Percentiles rank a stretch among this genome's conserved stretches.
phyloP scores from a whole-genome alignment of 1,140 invertebrate species.

The Brachionus manjavacas region DNA sequence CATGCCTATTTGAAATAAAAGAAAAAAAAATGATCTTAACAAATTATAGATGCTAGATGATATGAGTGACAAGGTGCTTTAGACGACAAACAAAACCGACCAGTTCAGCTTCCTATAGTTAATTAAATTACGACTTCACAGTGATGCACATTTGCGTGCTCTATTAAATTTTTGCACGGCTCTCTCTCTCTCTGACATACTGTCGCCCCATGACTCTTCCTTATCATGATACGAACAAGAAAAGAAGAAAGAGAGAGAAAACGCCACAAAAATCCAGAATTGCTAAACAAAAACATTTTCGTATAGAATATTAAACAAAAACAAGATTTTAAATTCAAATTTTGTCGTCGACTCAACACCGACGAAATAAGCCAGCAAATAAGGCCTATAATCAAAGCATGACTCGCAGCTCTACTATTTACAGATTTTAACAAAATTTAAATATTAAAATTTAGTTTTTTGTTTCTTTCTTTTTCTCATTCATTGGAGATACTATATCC shows the following conservation, averaged over 20 bases:
- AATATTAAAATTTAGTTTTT: slow-evolving; percentile 16
- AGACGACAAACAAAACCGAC: not conserved
- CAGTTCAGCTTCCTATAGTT: not conserved
- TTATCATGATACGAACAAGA: not conserved
- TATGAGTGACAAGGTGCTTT: slow-evolving; percentile 10
- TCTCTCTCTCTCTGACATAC: too few species aligned
- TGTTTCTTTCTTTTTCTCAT: not conserved
- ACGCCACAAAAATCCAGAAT: not conserved
- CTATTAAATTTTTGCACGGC: not conserved
- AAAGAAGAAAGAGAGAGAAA: not conserved
- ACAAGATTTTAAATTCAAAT: slow-evolving; percentile 36
- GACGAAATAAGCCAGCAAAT: not conserved
- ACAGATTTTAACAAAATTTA: too few species aligned
- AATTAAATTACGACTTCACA: not conserved
- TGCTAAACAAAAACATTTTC: not conserved
- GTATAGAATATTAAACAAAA: slow-evolving; percentile 19
- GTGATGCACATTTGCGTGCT: not conserved
- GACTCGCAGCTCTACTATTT: slow-evolving; percentile 27
- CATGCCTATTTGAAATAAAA: not conserved
- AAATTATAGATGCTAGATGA: not conserved
- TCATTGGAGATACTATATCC: slow-evolving; percentile 8
- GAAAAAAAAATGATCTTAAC: not conserved
- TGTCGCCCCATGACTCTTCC: not conserved
- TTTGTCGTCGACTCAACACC: too few species aligned
- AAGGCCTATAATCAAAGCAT: slow-evolving; percentile 4